phyloP scores from a whole-genome alignment of 2,113 vertebrate species.

The Chaenocephalus aceratus region DNA sequence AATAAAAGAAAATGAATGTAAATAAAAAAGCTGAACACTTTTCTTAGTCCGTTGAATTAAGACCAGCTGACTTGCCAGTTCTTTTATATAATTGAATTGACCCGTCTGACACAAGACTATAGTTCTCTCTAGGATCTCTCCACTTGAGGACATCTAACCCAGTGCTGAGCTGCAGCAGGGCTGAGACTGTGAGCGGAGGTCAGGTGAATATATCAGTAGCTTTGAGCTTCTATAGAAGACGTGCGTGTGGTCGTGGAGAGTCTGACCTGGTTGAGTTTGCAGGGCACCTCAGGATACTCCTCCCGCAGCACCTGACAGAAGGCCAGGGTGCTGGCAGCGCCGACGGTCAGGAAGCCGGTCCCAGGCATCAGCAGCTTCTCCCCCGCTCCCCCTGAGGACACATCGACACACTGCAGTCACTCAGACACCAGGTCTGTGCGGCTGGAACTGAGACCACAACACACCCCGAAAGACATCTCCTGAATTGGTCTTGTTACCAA shows the following conservation, averaged over 20 bases:
- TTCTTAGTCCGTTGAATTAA: no score
- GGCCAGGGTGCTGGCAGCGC: conserved; percentile 84
- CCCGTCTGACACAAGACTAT: no score
- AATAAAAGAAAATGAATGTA: no score
- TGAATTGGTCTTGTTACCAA: no score
- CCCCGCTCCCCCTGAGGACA: conserved; percentile 83
- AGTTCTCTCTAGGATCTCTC: neutral
- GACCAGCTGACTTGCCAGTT: no score
- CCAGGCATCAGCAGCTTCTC: conserved; percentile 89
- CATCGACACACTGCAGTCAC: neutral
- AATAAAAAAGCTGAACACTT: no score
- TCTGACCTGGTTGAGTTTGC: conserved; percentile 88
- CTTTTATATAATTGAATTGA: no score
- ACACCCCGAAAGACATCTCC: no score
- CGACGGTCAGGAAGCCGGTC: conserved; percentile 89
- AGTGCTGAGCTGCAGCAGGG: neutral
- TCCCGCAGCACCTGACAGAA: conserved; percentile 87
- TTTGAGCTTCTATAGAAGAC: neutral
- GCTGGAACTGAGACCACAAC: neutral
- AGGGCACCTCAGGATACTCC: conserved; percentile 86
- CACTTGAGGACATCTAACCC: neutral
- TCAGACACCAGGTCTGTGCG: no score
- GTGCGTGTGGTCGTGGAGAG: neutral
- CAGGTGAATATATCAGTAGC: neutral
- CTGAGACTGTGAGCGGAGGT: no score